Evolutionary conservation across 2,888 invertebrate species (phyloP).

Genomic region (Sphaerophoria rueppellii): DNA sequence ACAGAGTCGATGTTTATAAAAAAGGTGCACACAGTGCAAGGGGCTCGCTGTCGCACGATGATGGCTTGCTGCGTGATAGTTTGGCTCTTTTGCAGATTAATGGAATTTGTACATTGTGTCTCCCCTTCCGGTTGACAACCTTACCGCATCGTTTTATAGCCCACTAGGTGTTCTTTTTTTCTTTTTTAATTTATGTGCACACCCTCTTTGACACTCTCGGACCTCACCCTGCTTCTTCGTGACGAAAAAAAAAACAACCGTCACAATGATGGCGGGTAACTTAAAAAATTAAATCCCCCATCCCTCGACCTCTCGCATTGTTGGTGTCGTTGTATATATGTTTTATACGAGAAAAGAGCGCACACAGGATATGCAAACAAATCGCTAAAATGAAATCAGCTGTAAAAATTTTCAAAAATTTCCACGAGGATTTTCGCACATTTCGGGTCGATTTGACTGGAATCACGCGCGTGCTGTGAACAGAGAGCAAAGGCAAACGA

Average conservation of each 20-base stretch:
- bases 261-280: slow-evolving; percentile 36
- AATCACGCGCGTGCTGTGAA: slow-evolving; percentile 62
- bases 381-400: slow-evolving; percentile 81
- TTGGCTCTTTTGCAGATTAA: slow-evolving; percentile 81
- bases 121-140: slow-evolving; percentile 72
- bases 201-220: slow-evolving; percentile 34
- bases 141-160: slow-evolving; percentile 36
- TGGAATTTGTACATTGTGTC: slow-evolving; percentile 78
- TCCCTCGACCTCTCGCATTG: slow-evolving; percentile 36
- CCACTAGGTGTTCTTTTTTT: slow-evolving; percentile 23
- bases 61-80: slow-evolving; percentile 80
- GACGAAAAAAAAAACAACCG: no score
- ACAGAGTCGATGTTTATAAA: neutral
- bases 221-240: neutral
- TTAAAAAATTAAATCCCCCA: slow-evolving; percentile 72
- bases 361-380: slow-evolving; percentile 75
- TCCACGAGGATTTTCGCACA: slow-evolving; percentile 82
- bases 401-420: slow-evolving; percentile 82
- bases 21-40: slow-evolving; percentile 60
- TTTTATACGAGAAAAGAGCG: neutral
- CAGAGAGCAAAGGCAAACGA: neutral
- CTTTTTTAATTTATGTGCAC: slow-evolving; percentile 30
- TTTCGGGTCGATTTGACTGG: slow-evolving; percentile 76
- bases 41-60: slow-evolving; percentile 33
- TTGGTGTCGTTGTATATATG: neutral